Evolutionary conservation across 2,797 vertebrate genomes (phyloP).

Genomic region (Rousettus madagascariensis): DNA sequence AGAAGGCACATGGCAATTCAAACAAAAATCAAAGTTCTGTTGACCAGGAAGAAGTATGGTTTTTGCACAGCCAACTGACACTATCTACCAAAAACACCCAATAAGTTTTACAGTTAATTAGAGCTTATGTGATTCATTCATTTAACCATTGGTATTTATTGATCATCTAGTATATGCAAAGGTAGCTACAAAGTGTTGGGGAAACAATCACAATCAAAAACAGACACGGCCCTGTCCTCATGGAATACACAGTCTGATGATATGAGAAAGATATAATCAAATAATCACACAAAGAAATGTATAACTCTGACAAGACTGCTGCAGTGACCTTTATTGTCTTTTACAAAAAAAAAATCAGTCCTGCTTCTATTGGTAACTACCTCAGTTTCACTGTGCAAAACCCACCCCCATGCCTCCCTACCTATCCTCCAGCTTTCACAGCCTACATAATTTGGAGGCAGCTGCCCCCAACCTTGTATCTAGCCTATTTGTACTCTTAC

Average conservation of each 20-base stretch:
- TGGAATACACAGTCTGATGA: not conserved
- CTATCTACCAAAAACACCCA: not conserved
- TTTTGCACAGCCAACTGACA: not conserved
- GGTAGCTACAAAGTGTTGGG: not conserved
- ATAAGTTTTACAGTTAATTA: not conserved
- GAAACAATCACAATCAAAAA: not conserved
- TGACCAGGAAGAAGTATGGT: not conserved
- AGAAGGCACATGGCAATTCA: not conserved
- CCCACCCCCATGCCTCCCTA: not conserved
- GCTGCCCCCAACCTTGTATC: not conserved
- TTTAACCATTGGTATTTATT: not conserved
- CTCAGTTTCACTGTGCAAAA: not conserved
- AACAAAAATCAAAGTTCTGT: not conserved
- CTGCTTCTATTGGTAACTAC: not conserved
- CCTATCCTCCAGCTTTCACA: not conserved
- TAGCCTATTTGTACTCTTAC: not conserved
- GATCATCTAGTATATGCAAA: not conserved
- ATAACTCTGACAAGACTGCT: not conserved
- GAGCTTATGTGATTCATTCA: not conserved
- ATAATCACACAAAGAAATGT: not conserved
- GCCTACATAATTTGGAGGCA: not conserved
- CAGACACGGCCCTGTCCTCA: not conserved
- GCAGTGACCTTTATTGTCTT: not conserved
- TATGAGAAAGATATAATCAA: not conserved
- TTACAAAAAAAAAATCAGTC: not conserved